Evolutionary conservation across 1,140 invertebrate genomes (phyloP).

Genomic region (Hycleus cichorii): DNA sequence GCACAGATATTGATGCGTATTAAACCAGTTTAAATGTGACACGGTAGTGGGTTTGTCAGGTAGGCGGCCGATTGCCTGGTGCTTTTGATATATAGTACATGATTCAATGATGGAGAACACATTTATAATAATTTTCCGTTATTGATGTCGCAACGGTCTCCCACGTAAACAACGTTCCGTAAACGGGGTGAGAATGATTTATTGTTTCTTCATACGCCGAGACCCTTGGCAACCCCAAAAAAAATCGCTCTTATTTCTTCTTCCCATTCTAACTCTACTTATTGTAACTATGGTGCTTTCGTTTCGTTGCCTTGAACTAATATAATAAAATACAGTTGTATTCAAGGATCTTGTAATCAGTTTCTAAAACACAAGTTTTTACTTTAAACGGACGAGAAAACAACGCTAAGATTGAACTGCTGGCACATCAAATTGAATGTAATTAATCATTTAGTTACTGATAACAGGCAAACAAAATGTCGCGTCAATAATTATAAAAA

Average conservation of each 20-base stretch:
- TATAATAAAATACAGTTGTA: neutral
- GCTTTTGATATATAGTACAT: slow-evolving; percentile 17
- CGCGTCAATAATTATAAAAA: neutral
- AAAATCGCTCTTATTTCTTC: neutral
- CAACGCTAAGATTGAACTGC: too few relatives aligned
- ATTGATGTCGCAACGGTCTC: slow-evolving; percentile 14
- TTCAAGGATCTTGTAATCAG: neutral
- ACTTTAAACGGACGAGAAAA: too few relatives aligned
- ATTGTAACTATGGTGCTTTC: too few relatives aligned
- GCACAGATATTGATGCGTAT: slow-evolving; percentile 6
- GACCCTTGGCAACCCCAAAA: neutral
- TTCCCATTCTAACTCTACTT: neutral
- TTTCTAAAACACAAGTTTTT: neutral
- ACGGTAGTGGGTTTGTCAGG: slow-evolving; percentile 17
- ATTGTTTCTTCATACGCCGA: slow-evolving; percentile 1
- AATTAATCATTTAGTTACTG: slow-evolving; percentile 1
- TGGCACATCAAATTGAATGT: neutral
- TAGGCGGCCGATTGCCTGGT: slow-evolving; percentile 10
- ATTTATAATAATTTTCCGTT: slow-evolving; percentile 20
- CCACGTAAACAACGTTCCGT: slow-evolving; percentile 8
- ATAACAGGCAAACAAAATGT: neutral
- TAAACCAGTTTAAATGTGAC: neutral
- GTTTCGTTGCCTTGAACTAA: too few relatives aligned
- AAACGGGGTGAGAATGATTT: slow-evolving; percentile 6
- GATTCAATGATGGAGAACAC: slow-evolving; percentile 21